Conservation (phyloP, 2,113 vertebrate species). For the Gorsachius goisagi region DNA sequence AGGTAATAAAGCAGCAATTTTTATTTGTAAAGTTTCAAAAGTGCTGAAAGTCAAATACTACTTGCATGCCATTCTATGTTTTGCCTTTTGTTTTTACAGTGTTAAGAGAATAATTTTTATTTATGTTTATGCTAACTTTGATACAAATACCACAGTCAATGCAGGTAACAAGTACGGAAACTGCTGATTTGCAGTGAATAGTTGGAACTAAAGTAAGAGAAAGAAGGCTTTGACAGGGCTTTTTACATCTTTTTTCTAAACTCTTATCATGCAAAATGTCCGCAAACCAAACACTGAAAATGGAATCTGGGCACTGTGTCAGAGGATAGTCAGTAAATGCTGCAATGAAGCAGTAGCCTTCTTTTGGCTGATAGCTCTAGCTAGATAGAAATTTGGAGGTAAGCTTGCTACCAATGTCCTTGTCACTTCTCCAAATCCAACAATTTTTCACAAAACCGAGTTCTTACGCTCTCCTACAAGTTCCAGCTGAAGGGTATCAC, state of each 20-base stretch:
- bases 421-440: background rate
- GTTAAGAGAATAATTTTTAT: background rate
- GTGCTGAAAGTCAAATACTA: background rate
- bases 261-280: background rate
- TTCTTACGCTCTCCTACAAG: background rate
- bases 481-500: background rate
- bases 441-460: background rate
- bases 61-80: background rate
- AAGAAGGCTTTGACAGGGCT: background rate
- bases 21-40: background rate
- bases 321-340: background rate
- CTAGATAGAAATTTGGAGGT: background rate
- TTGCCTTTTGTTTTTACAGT: background rate
- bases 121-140: background rate
- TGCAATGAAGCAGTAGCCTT: background rate
- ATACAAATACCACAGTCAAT: background rate
- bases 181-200: background rate
- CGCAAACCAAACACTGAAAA: background rate
- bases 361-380: background rate
- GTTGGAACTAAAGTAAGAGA: background rate
- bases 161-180: background rate
- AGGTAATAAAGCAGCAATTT: background rate
- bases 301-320: background rate
- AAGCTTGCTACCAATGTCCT: background rate
- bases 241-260: background rate